Conservation (phyloP, 2,888 invertebrate genomes). For the Apamea sordens region DNA sequence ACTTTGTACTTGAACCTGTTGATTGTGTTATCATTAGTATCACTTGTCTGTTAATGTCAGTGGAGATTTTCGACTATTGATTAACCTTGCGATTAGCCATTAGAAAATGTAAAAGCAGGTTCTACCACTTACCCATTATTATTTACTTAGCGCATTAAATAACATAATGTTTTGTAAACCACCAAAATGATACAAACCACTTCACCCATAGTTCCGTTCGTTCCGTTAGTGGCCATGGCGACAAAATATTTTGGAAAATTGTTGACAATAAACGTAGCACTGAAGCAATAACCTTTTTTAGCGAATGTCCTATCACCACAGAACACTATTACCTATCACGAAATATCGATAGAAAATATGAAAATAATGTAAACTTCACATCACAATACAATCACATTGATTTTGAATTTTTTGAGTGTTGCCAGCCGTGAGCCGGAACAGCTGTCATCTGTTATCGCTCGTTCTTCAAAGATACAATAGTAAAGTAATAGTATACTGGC, state of each 20-base stretch:
- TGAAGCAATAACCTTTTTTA: neutral
- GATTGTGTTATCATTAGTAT: constrained; percentile 45
- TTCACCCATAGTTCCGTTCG: constrained; percentile 21
- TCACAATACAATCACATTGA: constrained; percentile 30
- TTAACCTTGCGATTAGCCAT: neutral
- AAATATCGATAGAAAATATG: neutral
- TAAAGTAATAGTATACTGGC: too few species aligned
- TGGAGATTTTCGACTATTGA: constrained; percentile 15
- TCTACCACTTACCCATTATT: neutral
- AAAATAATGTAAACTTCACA: constrained; percentile 16
- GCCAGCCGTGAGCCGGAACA: neutral
- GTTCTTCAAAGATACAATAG: too few species aligned
- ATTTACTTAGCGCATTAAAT: neutral
- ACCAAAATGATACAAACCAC: constrained; percentile 51
- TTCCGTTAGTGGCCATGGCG: constrained; percentile 52
- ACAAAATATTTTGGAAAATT: constrained; percentile 10
- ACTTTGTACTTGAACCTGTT: constrained; percentile 53
- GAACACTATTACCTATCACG: too few species aligned
- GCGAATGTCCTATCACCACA: neutral
- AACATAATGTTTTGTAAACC: too few species aligned
- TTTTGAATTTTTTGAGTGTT: constrained; percentile 43
- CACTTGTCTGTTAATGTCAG: constrained; percentile 16
- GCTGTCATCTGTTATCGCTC: neutral
- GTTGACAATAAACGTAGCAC: neutral
- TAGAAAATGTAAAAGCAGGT: neutral